These are phyloP conservation scores for Paratrypauchen microcephalus DNA, from an alignment of 2,797 vertebrate species.

Conservation along the genomic window DNA sequence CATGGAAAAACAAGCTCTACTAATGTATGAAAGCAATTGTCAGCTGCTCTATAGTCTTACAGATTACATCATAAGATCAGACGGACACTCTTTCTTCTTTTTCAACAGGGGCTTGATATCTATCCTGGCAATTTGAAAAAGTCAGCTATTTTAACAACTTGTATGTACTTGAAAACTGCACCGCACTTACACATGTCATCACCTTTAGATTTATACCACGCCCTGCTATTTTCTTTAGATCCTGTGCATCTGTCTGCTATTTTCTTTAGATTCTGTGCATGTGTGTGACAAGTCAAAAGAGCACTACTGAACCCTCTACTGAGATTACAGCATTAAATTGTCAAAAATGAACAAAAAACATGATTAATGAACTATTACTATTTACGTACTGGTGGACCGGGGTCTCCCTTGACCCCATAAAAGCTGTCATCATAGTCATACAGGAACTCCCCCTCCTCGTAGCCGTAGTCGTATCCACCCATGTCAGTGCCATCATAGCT, in stretches of 20 bases:
- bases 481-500: slow-evolving; percentile 78
- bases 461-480: slow-evolving; percentile 85
- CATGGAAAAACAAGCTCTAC: slow-evolving; percentile 38
- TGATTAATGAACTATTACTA: slow-evolving; percentile 37
- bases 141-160: slow-evolving; percentile 64
- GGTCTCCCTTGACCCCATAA: slow-evolving; percentile 91
- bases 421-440: slow-evolving; percentile 82
- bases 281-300: slow-evolving; percentile 32
- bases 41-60: slow-evolving; percentile 17
- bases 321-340: not conserved
- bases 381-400: slow-evolving; percentile 90
- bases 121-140: slow-evolving; percentile 16
- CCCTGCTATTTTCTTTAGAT: slow-evolving; percentile 44
- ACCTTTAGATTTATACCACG: slow-evolving; percentile 59
- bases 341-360: not conserved
- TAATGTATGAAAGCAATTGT: slow-evolving; percentile 14
- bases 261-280: slow-evolving; percentile 30
- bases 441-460: slow-evolving; percentile 85
- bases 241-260: slow-evolving; percentile 49
- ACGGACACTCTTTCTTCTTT: slow-evolving; percentile 2
- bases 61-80: slow-evolving; percentile 33
- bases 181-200: slow-evolving; percentile 51
- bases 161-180: slow-evolving; percentile 61
- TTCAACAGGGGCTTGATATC: slow-evolving; percentile 27
- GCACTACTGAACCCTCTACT: slow-evolving; percentile 3